A percentile compares a stretch with the other conserved stretches of the same genome.
Evolutionary conservation across 2,888 invertebrate species (phyloP).

Genomic region (Drosophila affinis): DNA sequence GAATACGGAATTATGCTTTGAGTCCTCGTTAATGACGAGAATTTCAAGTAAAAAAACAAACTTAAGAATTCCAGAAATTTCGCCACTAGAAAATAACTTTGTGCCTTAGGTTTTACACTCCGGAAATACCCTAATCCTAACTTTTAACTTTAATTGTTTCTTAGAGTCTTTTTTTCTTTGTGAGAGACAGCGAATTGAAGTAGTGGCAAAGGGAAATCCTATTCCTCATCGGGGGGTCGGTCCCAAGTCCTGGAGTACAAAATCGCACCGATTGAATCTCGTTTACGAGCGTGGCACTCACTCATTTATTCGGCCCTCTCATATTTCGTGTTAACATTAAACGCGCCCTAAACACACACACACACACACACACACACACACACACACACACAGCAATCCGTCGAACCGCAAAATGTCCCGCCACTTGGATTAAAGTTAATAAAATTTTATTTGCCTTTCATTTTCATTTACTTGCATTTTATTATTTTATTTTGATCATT

Average conservation of each 20-base stretch:
- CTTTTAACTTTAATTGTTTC: no score
- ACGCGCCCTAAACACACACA: slow-evolving; percentile 61
- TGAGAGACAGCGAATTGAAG: not conserved
- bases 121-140: not conserved
- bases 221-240: not conserved
- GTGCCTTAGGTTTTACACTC: no score
- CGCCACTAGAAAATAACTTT: no score
- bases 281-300: slow-evolving; percentile 11
- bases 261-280: not conserved
- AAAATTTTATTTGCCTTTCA: slow-evolving; percentile 77
- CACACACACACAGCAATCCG: not conserved
- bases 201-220: not conserved
- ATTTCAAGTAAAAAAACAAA: not conserved
- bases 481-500: slow-evolving; percentile 70
- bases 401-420: slow-evolving; percentile 21
- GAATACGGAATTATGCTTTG: slow-evolving; percentile 33
- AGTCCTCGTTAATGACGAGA: slow-evolving; percentile 15
- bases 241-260: not conserved
- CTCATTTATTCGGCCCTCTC: slow-evolving; percentile 2
- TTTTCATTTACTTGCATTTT: slow-evolving; percentile 74
- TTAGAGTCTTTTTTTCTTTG: no score
- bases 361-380: not conserved
- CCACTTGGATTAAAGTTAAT: slow-evolving; percentile 50
- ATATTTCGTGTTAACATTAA: slow-evolving; percentile 69
- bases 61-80: not conserved